A percentile compares a stretch with the other conserved stretches of the same genome.
These are phyloP conservation scores for Volucella inflata DNA, from an alignment of 2,888 invertebrate species.

Conservation along the genomic window DNA sequence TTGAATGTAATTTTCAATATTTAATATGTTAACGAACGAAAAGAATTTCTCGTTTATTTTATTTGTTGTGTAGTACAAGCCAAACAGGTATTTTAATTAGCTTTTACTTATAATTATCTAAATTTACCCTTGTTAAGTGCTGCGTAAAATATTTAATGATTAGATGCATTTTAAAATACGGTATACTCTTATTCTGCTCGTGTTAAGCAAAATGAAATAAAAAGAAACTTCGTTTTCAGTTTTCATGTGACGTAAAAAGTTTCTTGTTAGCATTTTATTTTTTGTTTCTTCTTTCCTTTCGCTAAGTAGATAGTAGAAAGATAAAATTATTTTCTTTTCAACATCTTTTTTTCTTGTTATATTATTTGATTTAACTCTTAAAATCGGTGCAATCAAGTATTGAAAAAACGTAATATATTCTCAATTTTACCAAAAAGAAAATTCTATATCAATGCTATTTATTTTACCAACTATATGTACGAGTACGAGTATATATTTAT, in stretches of 20 bases:
- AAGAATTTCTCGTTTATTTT: not conserved
- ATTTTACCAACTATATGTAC: constrained; percentile 46
- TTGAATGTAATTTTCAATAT: not conserved
- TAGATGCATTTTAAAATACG: constrained; percentile 15
- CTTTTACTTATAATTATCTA: constrained; percentile 29
- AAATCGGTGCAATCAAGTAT: constrained; percentile 20
- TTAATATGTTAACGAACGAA: not conserved
- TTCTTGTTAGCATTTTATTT: not conserved
- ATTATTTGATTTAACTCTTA: constrained; percentile 16
- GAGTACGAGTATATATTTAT: not conserved
- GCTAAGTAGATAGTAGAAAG: constrained; percentile 26
- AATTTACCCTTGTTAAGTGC: constrained; percentile 16
- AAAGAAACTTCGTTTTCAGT: no score
- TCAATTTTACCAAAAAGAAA: constrained; percentile 7
- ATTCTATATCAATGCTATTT: constrained; percentile 44
- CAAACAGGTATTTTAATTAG: constrained; percentile 2
- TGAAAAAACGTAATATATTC: not conserved
- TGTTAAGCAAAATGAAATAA: constrained; percentile 6
- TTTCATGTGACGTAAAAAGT: constrained; percentile 12
- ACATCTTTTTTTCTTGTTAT: constrained; percentile 4
- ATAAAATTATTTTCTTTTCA: not conserved
- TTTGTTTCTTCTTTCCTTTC: not conserved
- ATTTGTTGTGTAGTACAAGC: not conserved
- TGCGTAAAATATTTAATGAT: constrained; percentile 27
- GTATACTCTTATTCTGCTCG: not conserved